These are phyloP conservation scores for Lingula anatina DNA, from an alignment of 2,888 invertebrate genomes.

Conservation along the genomic window DNA sequence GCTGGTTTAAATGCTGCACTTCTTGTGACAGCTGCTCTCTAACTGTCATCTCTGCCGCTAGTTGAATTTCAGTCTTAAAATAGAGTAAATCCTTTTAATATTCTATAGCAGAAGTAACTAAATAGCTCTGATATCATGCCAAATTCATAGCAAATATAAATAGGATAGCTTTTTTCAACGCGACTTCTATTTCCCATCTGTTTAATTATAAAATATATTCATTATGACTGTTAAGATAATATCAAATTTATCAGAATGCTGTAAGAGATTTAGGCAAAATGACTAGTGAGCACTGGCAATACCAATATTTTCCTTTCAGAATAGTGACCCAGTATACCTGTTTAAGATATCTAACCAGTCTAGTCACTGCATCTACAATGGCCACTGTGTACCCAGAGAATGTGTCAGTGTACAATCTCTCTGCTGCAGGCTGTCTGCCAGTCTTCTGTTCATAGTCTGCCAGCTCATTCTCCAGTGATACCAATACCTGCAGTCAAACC, in stretches of 20 bases:
- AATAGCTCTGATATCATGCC: no score
- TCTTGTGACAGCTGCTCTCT: constrained; percentile 39
- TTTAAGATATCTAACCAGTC: constrained; percentile 32
- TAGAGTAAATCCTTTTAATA: no score
- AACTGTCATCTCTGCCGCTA: constrained; percentile 31
- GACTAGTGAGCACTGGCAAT: no score
- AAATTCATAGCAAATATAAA: no score
- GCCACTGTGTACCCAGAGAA: constrained; percentile 41
- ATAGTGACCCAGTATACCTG: constrained; percentile 30
- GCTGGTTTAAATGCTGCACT: constrained; percentile 27
- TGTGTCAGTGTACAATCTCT: constrained; percentile 26
- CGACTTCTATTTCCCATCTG: no score
- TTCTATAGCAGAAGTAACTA: no score
- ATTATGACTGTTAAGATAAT: no score
- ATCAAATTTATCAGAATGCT: no score
- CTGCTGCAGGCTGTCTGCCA: constrained; percentile 27
- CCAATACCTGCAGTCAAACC: constrained; percentile 35
- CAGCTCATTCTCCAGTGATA: constrained; percentile 33
- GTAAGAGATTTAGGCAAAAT: no score
- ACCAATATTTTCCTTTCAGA: no score
- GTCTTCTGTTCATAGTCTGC: constrained; percentile 35
- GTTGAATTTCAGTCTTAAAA: constrained; percentile 30
- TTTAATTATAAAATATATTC: no score
- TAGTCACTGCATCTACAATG: constrained; percentile 37
- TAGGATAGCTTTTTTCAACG: no score